These are phyloP conservation scores for Clinocottus analis DNA, from an alignment of 2,113 vertebrate genomes.

Conservation along the genomic window DNA sequence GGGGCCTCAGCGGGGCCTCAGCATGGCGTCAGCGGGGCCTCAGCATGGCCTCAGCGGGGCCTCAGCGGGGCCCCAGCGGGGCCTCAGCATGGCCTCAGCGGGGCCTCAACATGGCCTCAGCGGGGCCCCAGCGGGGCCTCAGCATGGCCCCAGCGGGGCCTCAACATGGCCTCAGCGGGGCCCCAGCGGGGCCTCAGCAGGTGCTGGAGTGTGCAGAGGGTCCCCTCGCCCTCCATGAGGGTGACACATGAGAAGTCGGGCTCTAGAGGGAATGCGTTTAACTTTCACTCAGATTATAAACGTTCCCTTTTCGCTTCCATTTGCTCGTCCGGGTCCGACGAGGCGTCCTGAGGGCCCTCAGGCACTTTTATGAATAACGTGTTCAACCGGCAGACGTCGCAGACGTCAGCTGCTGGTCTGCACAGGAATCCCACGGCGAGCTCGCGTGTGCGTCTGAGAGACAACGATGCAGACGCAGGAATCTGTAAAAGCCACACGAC, in stretches of 20 bases:
- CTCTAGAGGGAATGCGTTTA: not conserved
- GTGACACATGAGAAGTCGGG: conserved; percentile 12
- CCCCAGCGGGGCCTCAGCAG: no score
- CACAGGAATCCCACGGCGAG: conserved; percentile 31
- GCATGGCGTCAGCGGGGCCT: no score
- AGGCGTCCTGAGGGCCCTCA: not conserved
- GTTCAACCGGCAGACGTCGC: conserved; percentile 22
- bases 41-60: no score
- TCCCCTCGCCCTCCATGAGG: not conserved
- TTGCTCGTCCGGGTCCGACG: not conserved
- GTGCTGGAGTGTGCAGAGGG: conserved; percentile 33
- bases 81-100: no score
- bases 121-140: not conserved
- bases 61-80: no score
- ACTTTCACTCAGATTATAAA: not conserved
- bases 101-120: no score
- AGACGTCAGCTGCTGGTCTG: conserved; percentile 53
- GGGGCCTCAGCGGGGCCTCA: no score
- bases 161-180: conserved; percentile 3
- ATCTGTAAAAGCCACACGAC: not conserved
- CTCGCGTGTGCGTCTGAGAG: not conserved
- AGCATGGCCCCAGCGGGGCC: no score
- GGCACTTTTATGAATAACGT: conserved; percentile 18
- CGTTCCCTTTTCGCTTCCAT: not conserved
- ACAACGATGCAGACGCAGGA: conserved; percentile 9